phyloP scores from a whole-genome alignment of 2,797 vertebrate genomes.

The Tachyglossus aculeatus region DNA sequence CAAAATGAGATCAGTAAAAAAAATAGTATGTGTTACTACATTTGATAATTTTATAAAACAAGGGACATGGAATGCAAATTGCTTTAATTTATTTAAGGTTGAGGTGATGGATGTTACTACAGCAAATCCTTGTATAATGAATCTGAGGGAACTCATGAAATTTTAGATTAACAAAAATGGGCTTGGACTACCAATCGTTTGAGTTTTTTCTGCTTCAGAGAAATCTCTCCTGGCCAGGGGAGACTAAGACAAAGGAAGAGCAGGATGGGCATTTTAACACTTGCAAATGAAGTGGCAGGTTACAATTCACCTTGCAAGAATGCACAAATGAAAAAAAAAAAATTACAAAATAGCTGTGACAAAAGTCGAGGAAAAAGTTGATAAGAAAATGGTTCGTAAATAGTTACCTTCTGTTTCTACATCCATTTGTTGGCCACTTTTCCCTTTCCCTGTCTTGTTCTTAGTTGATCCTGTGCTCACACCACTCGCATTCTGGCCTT shows the following conservation, averaged over 20 bases:
- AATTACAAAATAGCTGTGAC: constrained; percentile 11
- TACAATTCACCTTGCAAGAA: constrained; percentile 11
- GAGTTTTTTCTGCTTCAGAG: neutral
- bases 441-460: constrained; percentile 78
- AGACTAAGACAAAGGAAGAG: neutral
- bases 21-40: no score
- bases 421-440: constrained; percentile 71
- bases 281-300: neutral
- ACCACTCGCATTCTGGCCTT: constrained; percentile 72
- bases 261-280: constrained; percentile 1
- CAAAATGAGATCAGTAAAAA: no score
- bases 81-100: no score
- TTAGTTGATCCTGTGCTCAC: constrained; percentile 70
- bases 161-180: no score
- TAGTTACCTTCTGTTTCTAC: constrained; percentile 82
- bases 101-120: no score
- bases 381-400: neutral
- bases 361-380: neutral
- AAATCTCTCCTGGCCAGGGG: constrained; percentile 15
- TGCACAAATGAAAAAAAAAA: neutral
- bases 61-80: no score
- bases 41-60: no score
- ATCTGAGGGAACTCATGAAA: no score
- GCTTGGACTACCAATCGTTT: no score
- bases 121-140: no score